phyloP scores from a whole-genome alignment of 2,113 vertebrate species.

The Bubo bubo region DNA sequence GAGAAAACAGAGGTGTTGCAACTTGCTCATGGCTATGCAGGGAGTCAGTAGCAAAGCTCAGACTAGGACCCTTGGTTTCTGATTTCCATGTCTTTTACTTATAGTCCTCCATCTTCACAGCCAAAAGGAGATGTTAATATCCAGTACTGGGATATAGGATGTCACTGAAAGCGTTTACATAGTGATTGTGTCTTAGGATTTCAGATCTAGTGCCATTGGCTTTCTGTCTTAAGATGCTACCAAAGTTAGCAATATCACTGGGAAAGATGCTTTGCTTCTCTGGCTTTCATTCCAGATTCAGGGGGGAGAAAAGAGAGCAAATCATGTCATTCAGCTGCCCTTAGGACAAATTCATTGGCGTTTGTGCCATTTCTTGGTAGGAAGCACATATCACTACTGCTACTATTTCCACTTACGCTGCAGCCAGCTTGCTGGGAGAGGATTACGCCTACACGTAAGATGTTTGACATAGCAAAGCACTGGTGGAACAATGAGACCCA shows the following conservation, averaged over 20 bases:
- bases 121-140: neutral
- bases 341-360: neutral
- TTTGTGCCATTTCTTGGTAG: neutral
- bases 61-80: neutral
- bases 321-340: neutral
- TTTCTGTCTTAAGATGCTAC: neutral
- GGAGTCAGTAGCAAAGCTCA: neutral
- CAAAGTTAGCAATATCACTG: neutral
- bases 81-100: neutral
- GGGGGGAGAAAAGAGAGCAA: neutral
- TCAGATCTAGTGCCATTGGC: neutral
- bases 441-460: neutral
- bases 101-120: neutral
- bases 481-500: conserved; percentile 29
- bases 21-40: neutral
- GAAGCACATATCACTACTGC: neutral
- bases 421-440: neutral
- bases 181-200: neutral
- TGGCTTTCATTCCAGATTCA: neutral
- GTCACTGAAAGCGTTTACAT: neutral
- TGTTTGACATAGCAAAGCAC: conserved; percentile 21
- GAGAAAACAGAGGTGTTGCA: neutral
- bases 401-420: neutral
- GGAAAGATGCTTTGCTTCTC: neutral
- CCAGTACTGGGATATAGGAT: neutral